phyloP scores from a whole-genome alignment of 2,888 invertebrate species.

The Yponomeuta sedellus region DNA sequence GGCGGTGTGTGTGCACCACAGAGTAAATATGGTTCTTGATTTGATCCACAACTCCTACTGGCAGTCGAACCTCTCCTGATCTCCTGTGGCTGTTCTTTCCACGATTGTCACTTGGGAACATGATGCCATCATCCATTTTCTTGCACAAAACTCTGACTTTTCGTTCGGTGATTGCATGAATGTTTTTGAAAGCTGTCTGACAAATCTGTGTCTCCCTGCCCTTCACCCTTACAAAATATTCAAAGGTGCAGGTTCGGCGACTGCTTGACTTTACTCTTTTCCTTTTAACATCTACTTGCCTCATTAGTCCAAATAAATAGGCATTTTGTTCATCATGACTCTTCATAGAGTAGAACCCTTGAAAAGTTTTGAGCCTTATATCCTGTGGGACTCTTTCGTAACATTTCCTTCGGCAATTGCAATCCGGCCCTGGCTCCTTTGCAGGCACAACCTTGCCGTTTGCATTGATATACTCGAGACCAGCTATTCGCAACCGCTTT shows the following conservation, averaged over 20 bases:
- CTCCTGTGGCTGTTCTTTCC: conserved; percentile 73
- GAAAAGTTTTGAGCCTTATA: conserved; percentile 68
- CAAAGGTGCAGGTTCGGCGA: conserved; percentile 73
- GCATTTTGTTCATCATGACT: conserved; percentile 78
- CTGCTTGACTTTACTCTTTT: conserved; percentile 74
- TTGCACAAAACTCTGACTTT: conserved; percentile 75
- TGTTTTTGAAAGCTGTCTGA: conserved; percentile 76
- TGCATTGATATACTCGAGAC: conserved; percentile 73
- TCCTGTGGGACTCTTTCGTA: conserved; percentile 71
- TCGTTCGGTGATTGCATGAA: conserved; percentile 75
- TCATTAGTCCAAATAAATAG: conserved; percentile 75
- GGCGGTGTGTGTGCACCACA: conserved; percentile 68
- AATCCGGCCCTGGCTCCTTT: conserved; percentile 72
- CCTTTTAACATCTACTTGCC: conserved; percentile 75
- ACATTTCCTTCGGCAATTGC: conserved; percentile 71
- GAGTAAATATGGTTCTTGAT: conserved; percentile 74
- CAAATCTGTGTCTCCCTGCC: conserved; percentile 76
- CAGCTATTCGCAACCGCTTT: conserved; percentile 72
- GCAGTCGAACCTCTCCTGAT: conserved; percentile 69
- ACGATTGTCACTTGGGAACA: conserved; percentile 75
- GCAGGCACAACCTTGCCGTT: conserved; percentile 75
- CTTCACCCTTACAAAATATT: conserved; percentile 73
- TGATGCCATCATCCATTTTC: conserved; percentile 76
- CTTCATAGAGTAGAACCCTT: conserved; percentile 75
- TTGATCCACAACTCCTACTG: conserved; percentile 65